Evolutionary conservation across 2,797 vertebrate genomes (phyloP).

Genomic region (Coregonus sp.): DNA sequence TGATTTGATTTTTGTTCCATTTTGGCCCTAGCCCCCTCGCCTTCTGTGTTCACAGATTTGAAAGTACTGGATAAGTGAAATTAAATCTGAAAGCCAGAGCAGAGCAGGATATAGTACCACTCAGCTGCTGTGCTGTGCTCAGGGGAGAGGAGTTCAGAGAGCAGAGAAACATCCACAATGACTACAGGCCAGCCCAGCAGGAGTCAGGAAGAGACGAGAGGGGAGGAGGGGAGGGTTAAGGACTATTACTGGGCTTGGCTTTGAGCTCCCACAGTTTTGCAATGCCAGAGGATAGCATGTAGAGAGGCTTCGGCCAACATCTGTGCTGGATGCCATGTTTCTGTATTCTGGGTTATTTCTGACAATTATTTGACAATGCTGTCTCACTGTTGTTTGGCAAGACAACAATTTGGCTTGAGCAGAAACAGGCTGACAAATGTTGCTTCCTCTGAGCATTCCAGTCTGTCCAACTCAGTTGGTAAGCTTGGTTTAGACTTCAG

Average conservation of each 20-base stretch:
- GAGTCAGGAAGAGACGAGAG: neutral
- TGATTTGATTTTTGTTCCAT: no score
- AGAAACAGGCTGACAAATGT: no score
- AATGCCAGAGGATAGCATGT: neutral
- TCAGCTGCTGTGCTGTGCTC: neutral
- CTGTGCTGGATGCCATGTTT: neutral
- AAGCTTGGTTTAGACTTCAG: no score
- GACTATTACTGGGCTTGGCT: neutral
- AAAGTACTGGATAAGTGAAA: no score
- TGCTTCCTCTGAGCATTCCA: no score
- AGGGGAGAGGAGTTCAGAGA: neutral
- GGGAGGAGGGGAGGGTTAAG: neutral
- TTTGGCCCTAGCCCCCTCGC: no score
- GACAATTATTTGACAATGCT: no score
- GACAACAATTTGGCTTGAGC: no score
- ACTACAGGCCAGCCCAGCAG: neutral
- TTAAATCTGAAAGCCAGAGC: neutral
- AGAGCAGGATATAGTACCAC: neutral
- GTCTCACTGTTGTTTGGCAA: no score
- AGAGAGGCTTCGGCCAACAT: neutral
- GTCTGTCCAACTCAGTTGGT: no score
- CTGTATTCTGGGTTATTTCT: no score
- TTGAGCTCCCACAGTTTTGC: neutral
- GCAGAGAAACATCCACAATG: neutral
- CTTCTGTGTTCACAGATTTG: no score